phyloP scores from a whole-genome alignment of 2,888 invertebrate genomes.

The Chrysolina americana region DNA sequence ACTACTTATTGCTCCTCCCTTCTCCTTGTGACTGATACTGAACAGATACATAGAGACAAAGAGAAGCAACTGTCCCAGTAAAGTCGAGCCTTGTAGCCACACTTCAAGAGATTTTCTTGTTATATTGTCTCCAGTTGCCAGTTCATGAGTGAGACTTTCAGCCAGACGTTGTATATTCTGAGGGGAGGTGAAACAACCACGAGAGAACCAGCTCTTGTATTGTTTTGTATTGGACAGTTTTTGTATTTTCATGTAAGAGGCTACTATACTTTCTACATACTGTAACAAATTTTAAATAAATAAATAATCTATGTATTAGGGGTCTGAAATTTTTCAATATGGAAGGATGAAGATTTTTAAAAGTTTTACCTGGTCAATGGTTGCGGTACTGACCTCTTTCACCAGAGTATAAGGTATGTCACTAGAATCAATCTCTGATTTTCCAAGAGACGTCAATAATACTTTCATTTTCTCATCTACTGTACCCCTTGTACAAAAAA shows the following conservation, averaged over 20 bases:
- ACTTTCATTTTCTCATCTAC: constrained; percentile 76
- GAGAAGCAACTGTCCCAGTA: constrained; percentile 70
- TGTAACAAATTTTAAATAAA: constrained; percentile 67
- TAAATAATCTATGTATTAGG: too few relatives aligned
- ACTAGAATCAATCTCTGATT: constrained; percentile 70
- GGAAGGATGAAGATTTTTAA: background rate
- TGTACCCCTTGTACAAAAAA: constrained; percentile 79
- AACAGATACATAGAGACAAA: constrained; percentile 73
- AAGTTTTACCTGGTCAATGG: background rate
- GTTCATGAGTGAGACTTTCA: constrained; percentile 73
- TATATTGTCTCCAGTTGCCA: constrained; percentile 67
- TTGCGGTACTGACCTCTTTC: constrained; percentile 72
- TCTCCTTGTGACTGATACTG: constrained; percentile 72
- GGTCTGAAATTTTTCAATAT: too few relatives aligned
- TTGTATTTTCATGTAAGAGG: constrained; percentile 81
- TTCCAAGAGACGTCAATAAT: constrained; percentile 74
- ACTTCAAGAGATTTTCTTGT: constrained; percentile 68
- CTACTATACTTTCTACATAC: constrained; percentile 84
- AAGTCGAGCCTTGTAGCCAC: constrained; percentile 70
- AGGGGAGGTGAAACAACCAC: constrained; percentile 73
- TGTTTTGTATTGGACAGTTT: constrained; percentile 73
- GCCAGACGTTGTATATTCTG: constrained; percentile 75
- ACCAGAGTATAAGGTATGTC: constrained; percentile 76
- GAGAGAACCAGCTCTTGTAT: constrained; percentile 74
- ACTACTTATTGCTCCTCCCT: constrained; percentile 47